Evolutionary conservation across 2,113 vertebrate genomes (phyloP).

Genomic region (Prietella phreatophila): DNA sequence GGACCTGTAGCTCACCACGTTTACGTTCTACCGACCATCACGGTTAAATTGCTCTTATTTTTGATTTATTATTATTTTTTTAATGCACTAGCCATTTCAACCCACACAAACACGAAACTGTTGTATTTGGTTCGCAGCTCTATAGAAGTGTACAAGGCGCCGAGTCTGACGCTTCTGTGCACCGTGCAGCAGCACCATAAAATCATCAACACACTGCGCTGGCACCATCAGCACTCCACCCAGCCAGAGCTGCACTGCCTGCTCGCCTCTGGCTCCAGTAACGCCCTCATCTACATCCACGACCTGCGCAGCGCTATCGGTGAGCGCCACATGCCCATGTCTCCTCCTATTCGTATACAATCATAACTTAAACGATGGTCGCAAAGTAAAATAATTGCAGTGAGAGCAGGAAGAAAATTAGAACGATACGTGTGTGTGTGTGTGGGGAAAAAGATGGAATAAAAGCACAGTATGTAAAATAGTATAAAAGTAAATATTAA

Average conservation of each 20-base stretch:
- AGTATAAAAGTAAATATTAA: neutral
- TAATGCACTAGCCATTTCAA: neutral
- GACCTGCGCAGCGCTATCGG: conserved; percentile 79
- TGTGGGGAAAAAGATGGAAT: neutral
- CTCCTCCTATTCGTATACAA: neutral
- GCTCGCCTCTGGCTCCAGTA: conserved; percentile 91
- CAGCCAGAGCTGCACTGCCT: conserved; percentile 75
- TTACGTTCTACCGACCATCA: neutral
- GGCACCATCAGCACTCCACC: conserved; percentile 82
- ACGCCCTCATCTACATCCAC: conserved; percentile 86
- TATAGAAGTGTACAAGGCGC: conserved; percentile 84
- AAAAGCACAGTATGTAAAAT: neutral
- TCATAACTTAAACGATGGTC: too few species aligned
- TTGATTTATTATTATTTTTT: neutral
- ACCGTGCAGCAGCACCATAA: conserved; percentile 95
- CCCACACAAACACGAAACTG: neutral
- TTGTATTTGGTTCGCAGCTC: conserved; percentile 68
- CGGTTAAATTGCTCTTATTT: neutral
- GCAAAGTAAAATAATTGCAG: too few species aligned
- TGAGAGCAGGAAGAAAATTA: neutral
- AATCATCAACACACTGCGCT: conserved; percentile 86
- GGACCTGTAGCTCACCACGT: neutral
- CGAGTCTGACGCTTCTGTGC: conserved; percentile 81
- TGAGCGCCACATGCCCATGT: conserved; percentile 47
- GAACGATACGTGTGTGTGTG: neutral